Conservation (phyloP, 1,140 invertebrate genomes). For the Drosophila pseudoobscura region DNA sequence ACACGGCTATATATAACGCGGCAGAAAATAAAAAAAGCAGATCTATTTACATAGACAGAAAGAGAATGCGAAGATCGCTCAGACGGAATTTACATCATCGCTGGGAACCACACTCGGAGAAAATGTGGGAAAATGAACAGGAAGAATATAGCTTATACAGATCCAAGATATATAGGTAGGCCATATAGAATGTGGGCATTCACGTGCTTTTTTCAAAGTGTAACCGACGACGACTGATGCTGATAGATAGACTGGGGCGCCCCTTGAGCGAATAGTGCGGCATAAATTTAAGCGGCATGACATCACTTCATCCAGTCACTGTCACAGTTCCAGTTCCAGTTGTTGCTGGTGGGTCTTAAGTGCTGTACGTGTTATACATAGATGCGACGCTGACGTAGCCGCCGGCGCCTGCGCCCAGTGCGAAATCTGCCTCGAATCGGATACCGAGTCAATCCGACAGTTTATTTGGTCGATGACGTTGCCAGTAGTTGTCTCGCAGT, state of each 20-base stretch:
- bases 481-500: slow-evolving; percentile 18
- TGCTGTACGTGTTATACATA: slow-evolving; percentile 48
- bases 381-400: slow-evolving; percentile 65
- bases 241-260: slow-evolving; percentile 45
- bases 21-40: slow-evolving; percentile 14
- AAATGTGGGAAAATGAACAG: neutral
- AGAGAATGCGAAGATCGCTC: slow-evolving; percentile 21
- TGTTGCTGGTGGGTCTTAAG: slow-evolving; percentile 9
- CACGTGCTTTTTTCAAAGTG: slow-evolving; percentile 3
- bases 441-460: neutral
- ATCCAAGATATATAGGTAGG: too few species aligned
- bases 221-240: neutral
- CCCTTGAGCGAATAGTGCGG: slow-evolving; percentile 23
- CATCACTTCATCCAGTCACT: slow-evolving; percentile 64
- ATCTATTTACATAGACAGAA: slow-evolving; percentile 5
- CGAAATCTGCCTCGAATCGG: slow-evolving; percentile 31
- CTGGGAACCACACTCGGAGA: slow-evolving; percentile 3
- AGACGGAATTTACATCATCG: slow-evolving; percentile 57
- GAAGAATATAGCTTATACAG: too few species aligned
- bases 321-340: slow-evolving; percentile 44
- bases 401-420: slow-evolving; percentile 70
- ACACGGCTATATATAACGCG: neutral
- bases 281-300: slow-evolving; percentile 72
- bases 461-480: slow-evolving; percentile 66
- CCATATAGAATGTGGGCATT: too few species aligned